phyloP scores from a whole-genome alignment of 2,797 vertebrate genomes.

The Oreonectes daqikongensis region DNA sequence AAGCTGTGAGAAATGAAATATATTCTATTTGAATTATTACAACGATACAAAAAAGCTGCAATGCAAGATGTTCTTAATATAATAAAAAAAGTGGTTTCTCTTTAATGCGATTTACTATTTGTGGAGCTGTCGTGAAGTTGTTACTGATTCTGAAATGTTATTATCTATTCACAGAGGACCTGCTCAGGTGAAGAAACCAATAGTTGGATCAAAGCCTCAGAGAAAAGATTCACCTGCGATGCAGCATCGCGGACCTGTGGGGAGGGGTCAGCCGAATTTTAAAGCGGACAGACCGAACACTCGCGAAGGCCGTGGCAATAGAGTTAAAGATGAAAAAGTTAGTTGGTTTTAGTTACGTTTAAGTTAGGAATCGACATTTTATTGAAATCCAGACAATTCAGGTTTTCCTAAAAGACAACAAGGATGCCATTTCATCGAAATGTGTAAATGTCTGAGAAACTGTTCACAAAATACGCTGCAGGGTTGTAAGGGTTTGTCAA shows the following conservation, averaged over 20 bases:
- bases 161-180: constrained; percentile 78
- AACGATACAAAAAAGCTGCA: background rate
- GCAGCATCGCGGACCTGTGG: constrained; percentile 80
- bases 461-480: too few species aligned
- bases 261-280: constrained; percentile 77
- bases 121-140: background rate
- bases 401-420: background rate
- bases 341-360: constrained; percentile 15
- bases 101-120: background rate
- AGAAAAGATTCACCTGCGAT: constrained; percentile 86
- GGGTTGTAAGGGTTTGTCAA: too few species aligned
- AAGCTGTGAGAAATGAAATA: background rate
- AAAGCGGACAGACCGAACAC: constrained; percentile 79
- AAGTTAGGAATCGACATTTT: background rate
- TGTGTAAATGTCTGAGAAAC: too few species aligned
- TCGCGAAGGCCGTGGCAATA: constrained; percentile 78
- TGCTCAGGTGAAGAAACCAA: constrained; percentile 83
- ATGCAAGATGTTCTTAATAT: background rate
- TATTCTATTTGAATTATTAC: background rate
- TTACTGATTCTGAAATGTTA: background rate
- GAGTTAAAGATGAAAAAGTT: constrained; percentile 90
- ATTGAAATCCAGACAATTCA: background rate
- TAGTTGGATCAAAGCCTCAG: constrained; percentile 79
- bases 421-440: too few species aligned
- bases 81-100: background rate